Evolutionary conservation across 2,797 vertebrate species (phyloP).

Genomic region (Lagodon rhomboides): DNA sequence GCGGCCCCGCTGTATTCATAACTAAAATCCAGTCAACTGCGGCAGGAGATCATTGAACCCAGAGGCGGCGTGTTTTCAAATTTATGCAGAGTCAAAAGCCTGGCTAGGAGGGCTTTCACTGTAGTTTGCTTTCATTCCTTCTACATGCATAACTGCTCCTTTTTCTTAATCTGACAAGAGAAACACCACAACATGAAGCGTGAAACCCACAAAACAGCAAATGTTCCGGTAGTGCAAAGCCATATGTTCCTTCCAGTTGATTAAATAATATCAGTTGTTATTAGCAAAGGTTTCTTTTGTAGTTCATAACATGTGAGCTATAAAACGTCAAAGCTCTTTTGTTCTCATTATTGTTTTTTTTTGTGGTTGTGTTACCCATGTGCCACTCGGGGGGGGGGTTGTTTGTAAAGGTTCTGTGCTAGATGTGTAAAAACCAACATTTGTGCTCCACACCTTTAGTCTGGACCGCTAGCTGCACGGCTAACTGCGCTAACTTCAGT

Average conservation of each 20-base stretch:
- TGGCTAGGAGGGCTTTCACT: slow-evolving; percentile 4
- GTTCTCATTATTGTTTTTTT: no score
- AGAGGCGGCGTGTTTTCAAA: slow-evolving; percentile 40
- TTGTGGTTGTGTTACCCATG: no score
- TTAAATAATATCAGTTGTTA: not conserved
- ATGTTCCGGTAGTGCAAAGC: no score
- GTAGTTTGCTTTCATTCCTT: slow-evolving; percentile 15
- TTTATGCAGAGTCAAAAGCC: slow-evolving; percentile 24
- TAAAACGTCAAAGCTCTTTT: not conserved
- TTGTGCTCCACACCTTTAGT: no score
- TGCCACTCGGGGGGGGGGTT: no score
- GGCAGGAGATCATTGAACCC: slow-evolving; percentile 40
- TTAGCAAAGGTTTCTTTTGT: not conserved
- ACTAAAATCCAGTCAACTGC: slow-evolving; percentile 54
- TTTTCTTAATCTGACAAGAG: slow-evolving; percentile 2
- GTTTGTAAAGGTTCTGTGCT: no score
- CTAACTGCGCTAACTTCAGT: no score
- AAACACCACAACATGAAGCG: not conserved
- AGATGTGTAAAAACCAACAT: no score
- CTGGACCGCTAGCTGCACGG: no score
- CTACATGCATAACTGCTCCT: not conserved
- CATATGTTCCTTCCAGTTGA: not conserved
- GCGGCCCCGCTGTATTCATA: slow-evolving; percentile 37
- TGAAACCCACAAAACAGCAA: no score
- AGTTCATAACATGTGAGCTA: not conserved